Evolutionary conservation across 53 echinoderm and acorn worm species (phyloP), one percentile per base, ranked within the genome.

Genomic region (Temnopleurus reevesii): DNA sequence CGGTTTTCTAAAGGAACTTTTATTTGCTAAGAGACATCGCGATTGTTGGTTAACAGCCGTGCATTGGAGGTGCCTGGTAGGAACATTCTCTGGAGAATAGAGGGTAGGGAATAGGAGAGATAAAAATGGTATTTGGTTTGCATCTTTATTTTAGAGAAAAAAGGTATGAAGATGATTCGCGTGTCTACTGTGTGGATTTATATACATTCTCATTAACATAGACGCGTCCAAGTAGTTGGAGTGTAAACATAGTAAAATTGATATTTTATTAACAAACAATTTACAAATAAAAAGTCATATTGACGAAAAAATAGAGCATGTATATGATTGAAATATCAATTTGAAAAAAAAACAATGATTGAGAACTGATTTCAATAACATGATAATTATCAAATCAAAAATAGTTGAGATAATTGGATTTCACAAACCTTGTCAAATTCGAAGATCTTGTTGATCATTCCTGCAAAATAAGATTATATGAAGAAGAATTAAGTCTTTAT

Each of bases 391-490:
- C n/a, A n/a, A n/a, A n/a, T n/a, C n/a, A n/a, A n/a, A n/a, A n/a
- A n/a, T n/a, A n/a, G n/a, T n/a, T n/a, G n/a, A n/a, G n/a, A n/a
- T n/a, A 29, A 28, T 49, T 13, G 28, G 45, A 47, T 49, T 77
- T 29, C 35, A 83, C 85, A 2, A 71, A 96, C 96, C 97, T 98
- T 98, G 91, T 98, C 99, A 90, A 98, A 98, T 77, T 95, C 95
- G 82, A 98, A 96, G 65, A 98, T 98, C 83, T 98, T 98, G 86
- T 98, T 98, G 76, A 96, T 95, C 65, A 95, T 84, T 53, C 99
- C 99, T 98, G 91, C 6, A 79, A 82, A 90, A 18, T 31, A 17
- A n/a, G 35, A 83, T 18, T 34, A 79, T 8, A 59, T 23, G 21
- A n/a, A 59, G 21, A 59, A 59, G 0, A 49, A 49, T 49, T 12